Evolutionary conservation across 2,797 vertebrate species (phyloP).

Genomic region (Thamnophis elegans): DNA sequence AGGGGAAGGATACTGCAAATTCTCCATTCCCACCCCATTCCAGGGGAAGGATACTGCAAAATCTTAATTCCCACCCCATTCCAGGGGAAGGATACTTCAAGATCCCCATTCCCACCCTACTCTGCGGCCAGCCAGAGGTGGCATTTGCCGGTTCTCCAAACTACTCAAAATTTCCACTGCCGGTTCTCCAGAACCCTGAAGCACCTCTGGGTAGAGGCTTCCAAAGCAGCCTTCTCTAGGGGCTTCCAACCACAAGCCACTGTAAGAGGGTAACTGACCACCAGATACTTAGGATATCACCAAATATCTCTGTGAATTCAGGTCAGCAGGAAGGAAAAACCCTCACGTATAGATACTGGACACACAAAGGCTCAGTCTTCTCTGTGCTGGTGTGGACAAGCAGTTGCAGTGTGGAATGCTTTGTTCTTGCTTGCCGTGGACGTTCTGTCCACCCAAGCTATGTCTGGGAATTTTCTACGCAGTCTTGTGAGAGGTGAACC

Average conservation of each 20-base stretch:
- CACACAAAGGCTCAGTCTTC: not conserved
- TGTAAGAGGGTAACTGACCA: not conserved
- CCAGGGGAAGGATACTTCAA: too few species aligned
- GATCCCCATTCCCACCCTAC: too few species aligned
- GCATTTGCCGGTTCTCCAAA: too few species aligned
- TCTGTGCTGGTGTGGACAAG: not conserved
- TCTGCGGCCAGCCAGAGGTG: too few species aligned
- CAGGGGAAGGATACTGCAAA: too few species aligned
- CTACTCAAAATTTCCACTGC: too few species aligned
- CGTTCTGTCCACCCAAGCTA: not conserved
- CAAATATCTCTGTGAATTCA: not conserved
- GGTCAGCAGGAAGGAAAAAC: not conserved
- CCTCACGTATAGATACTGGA: not conserved
- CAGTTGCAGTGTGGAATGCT: not conserved
- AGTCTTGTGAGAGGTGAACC: not conserved
- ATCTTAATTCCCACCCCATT: too few species aligned
- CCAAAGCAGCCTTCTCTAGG: not conserved
- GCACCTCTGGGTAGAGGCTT: not conserved
- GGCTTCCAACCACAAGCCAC: not conserved
- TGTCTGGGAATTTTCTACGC: not conserved
- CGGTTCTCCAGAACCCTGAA: too few species aligned
- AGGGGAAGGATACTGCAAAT: too few species aligned
- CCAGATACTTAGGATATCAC: not conserved
- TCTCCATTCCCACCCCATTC: too few species aligned
- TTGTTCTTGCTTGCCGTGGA: not conserved